Evolutionary conservation across 2,888 invertebrate species (phyloP).

Genomic region (Sinohyriopsis cumingii): DNA sequence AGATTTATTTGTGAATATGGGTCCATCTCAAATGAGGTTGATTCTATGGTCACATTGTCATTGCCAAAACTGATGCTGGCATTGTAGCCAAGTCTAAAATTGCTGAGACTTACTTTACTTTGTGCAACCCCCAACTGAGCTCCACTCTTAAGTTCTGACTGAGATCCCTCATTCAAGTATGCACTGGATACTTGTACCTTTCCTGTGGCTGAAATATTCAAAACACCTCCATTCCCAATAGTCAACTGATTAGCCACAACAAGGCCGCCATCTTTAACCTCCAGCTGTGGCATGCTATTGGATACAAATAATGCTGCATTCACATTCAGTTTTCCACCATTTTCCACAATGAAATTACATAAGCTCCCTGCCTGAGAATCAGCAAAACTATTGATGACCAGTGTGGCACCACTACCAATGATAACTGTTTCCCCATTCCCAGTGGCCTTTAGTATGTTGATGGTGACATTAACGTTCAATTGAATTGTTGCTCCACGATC

Average conservation of each 20-base stretch:
- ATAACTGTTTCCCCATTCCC: constrained; percentile 28
- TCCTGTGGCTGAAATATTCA: constrained; percentile 30
- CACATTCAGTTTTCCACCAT: constrained; percentile 12
- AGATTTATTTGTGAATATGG: constrained; percentile 16
- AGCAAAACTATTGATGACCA: constrained; percentile 24
- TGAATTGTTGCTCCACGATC: constrained; percentile 30
- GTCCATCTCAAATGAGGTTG: constrained; percentile 23
- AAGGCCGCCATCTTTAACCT: constrained; percentile 24
- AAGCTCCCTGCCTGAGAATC: constrained; percentile 24
- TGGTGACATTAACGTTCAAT: constrained; percentile 25
- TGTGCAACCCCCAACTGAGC: constrained; percentile 2
- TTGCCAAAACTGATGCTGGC: constrained; percentile 14
- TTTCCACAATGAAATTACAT: constrained; percentile 16
- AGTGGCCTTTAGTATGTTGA: constrained; percentile 24
- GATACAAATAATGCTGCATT: constrained; percentile 28
- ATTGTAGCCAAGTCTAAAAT: constrained; percentile 19
- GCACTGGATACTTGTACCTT: constrained; percentile 16
- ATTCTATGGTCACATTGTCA: constrained; percentile 12
- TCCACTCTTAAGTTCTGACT: constrained; percentile 14
- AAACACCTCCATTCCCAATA: constrained; percentile 31
- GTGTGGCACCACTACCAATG: constrained; percentile 21
- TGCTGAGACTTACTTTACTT: constrained; percentile 5
- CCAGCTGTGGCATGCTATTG: constrained; percentile 29
- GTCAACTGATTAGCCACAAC: constrained; percentile 23
- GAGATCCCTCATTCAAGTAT: constrained; percentile 29